Conservation (phyloP, 2,888 invertebrate genomes). For the Rhingia campestris region DNA sequence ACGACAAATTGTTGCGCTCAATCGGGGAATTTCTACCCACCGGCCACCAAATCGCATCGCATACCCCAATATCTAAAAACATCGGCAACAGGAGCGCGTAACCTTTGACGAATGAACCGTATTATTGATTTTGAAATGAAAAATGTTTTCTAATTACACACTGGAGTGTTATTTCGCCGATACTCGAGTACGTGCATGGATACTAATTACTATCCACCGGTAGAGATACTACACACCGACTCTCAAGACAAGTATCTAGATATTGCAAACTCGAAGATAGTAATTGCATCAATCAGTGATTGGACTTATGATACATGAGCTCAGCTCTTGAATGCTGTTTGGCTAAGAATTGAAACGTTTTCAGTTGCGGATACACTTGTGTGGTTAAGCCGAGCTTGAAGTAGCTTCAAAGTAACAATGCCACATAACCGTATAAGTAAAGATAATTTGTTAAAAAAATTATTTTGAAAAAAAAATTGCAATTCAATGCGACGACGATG, state of each 20-base stretch:
- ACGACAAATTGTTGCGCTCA: constrained; percentile 1
- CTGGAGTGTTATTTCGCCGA: constrained; percentile 10
- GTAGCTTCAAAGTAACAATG: neutral
- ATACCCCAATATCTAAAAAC: neutral
- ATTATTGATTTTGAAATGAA: constrained; percentile 46
- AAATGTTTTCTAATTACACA: constrained; percentile 44
- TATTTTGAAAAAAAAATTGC: constrained; percentile 28
- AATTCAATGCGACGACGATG: constrained; percentile 24
- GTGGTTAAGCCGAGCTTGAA: neutral
- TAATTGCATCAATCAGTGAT: constrained; percentile 53
- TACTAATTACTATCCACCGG: constrained; percentile 21
- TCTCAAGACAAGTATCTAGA: constrained; percentile 2
- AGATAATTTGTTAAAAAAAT: constrained; percentile 25
- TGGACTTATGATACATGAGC: constrained; percentile 35
- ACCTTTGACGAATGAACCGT: constrained; percentile 51
- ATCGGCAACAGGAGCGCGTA: constrained; percentile 2
- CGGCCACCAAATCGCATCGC: neutral
- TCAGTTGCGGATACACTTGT: no score
- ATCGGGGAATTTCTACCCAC: constrained; percentile 17
- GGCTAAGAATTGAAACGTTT: constrained; percentile 4
- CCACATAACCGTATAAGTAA: constrained; percentile 26
- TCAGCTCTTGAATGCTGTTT: constrained; percentile 15
- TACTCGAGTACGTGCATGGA: neutral
- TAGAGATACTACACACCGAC: neutral
- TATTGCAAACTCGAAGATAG: constrained; percentile 3